A percentile compares a stretch with the other conserved stretches of the same genome.
Conservation (phyloP, 2,113 vertebrate genomes). For the Laticauda laticaudata region DNA sequence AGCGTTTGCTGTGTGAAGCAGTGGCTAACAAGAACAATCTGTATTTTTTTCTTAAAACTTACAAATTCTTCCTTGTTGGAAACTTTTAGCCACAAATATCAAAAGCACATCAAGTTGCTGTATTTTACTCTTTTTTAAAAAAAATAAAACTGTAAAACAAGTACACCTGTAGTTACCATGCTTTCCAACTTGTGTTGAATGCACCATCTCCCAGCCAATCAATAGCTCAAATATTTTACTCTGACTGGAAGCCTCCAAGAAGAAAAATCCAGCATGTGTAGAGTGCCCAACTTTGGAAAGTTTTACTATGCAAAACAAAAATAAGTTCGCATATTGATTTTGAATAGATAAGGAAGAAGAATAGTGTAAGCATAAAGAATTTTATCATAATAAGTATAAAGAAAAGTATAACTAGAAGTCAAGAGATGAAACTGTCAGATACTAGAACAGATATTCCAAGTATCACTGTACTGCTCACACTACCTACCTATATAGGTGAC, state of each 20-base stretch:
- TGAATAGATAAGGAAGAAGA: neutral
- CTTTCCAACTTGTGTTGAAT: neutral
- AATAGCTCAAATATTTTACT: neutral
- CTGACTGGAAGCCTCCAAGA: neutral
- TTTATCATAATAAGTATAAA: no score
- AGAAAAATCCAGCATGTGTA: neutral
- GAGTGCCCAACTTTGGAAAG: neutral
- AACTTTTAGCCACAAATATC: neutral
- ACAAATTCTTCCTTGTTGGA: neutral
- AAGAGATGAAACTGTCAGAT: neutral
- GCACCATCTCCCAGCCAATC: neutral
- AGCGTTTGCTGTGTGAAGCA: neutral
- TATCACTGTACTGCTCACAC: neutral
- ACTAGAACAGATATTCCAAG: neutral
- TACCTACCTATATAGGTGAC: neutral
- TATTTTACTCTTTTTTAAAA: neutral
- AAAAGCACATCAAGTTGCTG: neutral
- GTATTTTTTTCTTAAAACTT: neutral
- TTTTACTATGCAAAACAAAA: neutral
- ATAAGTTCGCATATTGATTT: neutral
- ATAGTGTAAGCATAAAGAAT: no score
- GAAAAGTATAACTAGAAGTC: neutral
- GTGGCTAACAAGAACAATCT: neutral
- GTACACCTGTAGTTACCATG: neutral
- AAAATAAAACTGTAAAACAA: neutral